Evolutionary conservation across 2,797 vertebrate species (phyloP).

Genomic region (Acestrorhynchus altus): DNA sequence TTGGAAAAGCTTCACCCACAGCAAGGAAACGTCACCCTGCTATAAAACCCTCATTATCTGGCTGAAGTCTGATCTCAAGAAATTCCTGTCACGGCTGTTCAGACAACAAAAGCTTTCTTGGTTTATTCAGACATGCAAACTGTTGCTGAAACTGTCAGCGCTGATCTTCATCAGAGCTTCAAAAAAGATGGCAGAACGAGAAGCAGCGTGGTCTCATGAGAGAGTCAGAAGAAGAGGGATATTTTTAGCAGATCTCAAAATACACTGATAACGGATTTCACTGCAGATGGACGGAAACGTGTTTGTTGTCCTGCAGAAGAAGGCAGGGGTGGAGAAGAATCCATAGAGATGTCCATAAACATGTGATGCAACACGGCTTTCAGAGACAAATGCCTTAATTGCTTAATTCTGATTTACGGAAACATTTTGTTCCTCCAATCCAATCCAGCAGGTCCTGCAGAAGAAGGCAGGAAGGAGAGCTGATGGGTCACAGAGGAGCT

Average conservation of each 20-base stretch:
- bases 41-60: background rate
- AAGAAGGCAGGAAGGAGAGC: background rate
- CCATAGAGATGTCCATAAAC: too few relatives aligned
- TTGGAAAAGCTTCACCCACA: too few relatives aligned
- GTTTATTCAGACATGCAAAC: background rate
- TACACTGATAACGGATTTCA: too few relatives aligned
- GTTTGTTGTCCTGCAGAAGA: too few relatives aligned
- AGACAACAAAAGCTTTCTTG: background rate
- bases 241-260: background rate
- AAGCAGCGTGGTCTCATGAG: background rate
- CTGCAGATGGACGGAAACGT: too few relatives aligned
- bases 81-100: background rate
- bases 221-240: too few relatives aligned
- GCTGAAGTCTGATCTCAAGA: background rate
- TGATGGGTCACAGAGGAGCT: background rate
- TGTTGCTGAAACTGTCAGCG: background rate
- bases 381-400: background rate
- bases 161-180: background rate
- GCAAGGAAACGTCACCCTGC: background rate
- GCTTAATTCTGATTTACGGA: background rate
- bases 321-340: background rate
- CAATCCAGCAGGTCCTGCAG: background rate
- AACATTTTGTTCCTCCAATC: background rate
- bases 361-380: background rate
- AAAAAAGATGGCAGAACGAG: background rate